phyloP scores from a whole-genome alignment of 2,113 vertebrate genomes.

The Dipodomys ordii region DNA sequence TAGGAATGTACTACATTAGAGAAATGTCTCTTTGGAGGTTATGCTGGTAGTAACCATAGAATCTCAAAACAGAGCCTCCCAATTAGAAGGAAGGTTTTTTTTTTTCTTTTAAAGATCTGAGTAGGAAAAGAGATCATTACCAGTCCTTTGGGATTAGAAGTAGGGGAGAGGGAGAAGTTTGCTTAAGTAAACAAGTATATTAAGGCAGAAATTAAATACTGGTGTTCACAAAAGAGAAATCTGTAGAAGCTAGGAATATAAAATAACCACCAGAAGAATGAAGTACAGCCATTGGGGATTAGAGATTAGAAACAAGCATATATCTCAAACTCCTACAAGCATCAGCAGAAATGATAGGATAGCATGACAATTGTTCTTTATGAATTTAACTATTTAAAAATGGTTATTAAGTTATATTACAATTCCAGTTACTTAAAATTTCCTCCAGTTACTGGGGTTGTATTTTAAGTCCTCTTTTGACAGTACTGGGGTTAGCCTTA shows the following conservation, averaged over 20 bases:
- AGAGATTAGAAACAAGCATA: constrained; percentile 21
- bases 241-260: constrained; percentile 16
- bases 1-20: constrained; percentile 29
- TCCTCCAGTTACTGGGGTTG: neutral
- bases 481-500: too few relatives aligned
- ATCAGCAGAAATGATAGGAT: neutral
- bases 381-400: constrained; percentile 22
- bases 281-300: neutral
- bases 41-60: neutral
- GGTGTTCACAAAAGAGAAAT: constrained; percentile 8
- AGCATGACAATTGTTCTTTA: neutral
- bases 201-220: neutral
- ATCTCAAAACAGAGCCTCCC: constrained; percentile 1
- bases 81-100: constrained; percentile 11
- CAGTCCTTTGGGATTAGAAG: neutral
- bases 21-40: neutral
- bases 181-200: constrained; percentile 33
- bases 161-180: constrained; percentile 3
- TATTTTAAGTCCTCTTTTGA: constrained; percentile 1
- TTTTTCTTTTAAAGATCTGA: neutral
- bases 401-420: too few relatives aligned
- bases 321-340: neutral
- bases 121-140: neutral
- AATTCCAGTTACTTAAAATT: constrained; percentile 5
- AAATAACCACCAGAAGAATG: neutral